Evolutionary conservation across 2,113 vertebrate species (phyloP).

Genomic region (Lophius piscatorius): DNA sequence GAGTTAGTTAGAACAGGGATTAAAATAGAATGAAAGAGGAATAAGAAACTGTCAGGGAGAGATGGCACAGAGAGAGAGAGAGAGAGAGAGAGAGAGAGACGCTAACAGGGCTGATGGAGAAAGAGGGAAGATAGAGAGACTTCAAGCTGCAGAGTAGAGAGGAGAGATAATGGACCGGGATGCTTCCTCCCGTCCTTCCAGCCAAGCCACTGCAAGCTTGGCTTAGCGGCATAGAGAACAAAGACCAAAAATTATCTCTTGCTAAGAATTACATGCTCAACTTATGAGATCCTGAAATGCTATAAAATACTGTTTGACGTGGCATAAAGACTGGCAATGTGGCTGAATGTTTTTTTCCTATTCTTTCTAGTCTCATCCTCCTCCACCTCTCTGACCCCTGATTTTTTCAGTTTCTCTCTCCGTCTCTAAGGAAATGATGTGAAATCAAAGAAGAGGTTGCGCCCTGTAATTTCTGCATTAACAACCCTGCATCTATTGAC

Average conservation of each 20-base stretch:
- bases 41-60: conserved; percentile 48
- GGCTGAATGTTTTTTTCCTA: not conserved
- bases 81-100: conserved; percentile 20
- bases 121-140: conserved; percentile 42
- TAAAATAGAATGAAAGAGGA: conserved; percentile 19
- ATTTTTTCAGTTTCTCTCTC: not conserved
- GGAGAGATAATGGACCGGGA: conserved; percentile 53
- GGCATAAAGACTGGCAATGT: not conserved
- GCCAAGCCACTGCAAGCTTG: conserved; percentile 28
- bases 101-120: conserved; percentile 27
- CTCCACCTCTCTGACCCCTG: not conserved
- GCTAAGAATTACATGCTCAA: conserved; percentile 30
- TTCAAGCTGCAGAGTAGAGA: conserved; percentile 55
- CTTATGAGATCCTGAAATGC: conserved; percentile 7
- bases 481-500: conserved; percentile 4
- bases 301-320: no score
- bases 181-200: conserved; percentile 29
- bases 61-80: conserved; percentile 18
- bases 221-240: conserved; percentile 11
- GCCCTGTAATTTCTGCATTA: conserved; percentile 1
- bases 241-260: conserved; percentile 32
- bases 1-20: conserved; percentile 1
- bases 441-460: not conserved
- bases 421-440: not conserved
- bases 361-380: conserved; percentile 2